Percentiles rank a stretch among this genome's conserved stretches.
These are phyloP conservation scores for Flabesymbios commensalis DNA, from an alignment of 2,888 invertebrate species.

Conservation along the genomic window DNA sequence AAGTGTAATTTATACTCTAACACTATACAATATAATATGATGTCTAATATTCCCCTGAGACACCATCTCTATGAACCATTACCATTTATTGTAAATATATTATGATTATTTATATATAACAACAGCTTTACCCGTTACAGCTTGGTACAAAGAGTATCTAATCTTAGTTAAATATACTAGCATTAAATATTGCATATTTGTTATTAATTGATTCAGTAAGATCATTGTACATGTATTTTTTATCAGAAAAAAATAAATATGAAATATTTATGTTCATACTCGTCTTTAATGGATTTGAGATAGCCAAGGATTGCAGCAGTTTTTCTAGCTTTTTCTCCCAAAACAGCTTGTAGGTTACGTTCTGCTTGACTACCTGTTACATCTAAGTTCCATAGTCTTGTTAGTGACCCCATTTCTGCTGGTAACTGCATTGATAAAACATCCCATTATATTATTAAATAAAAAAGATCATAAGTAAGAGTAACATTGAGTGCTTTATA, in stretches of 20 bases:
- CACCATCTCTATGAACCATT: neutral
- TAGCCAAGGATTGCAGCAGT: conserved; percentile 92
- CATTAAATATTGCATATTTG: too few species aligned
- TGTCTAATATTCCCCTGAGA: neutral
- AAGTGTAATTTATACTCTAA: conserved; percentile 44
- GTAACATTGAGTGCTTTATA: too few species aligned
- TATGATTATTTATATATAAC: neutral
- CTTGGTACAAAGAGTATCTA: neutral
- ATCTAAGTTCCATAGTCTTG: conserved; percentile 94
- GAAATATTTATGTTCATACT: too few species aligned
- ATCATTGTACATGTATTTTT: too few species aligned
- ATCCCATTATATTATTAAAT: too few species aligned
- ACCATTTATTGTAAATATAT: conserved; percentile 63
- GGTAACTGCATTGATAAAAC: conserved; percentile 73
- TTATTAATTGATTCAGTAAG: too few species aligned
- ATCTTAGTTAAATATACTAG: neutral
- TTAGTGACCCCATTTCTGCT: conserved; percentile 90
- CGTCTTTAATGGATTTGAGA: conserved; percentile 72
- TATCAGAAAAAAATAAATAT: too few species aligned
- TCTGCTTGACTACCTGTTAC: conserved; percentile 76
- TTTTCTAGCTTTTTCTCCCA: conserved; percentile 88
- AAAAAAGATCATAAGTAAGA: too few species aligned
- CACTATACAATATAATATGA: neutral
- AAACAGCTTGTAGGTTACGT: conserved; percentile 52
- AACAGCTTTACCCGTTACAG: neutral